These are phyloP conservation scores for Neoscelio sp. DNA, from an alignment of 2,888 invertebrate genomes.

Conservation along the genomic window DNA sequence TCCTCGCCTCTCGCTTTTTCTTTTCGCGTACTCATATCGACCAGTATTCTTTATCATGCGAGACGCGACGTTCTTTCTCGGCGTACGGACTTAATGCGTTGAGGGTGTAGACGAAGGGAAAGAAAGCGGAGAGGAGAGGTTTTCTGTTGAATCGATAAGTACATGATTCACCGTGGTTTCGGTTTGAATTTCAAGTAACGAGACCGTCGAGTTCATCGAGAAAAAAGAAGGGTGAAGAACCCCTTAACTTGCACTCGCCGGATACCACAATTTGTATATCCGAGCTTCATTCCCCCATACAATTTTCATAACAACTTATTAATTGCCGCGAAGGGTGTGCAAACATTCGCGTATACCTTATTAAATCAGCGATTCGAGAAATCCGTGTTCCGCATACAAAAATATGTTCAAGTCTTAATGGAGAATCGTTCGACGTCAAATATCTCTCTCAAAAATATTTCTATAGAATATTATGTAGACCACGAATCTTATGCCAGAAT, in stretches of 20 bases:
- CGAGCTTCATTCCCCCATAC: constrained; percentile 28
- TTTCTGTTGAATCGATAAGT: constrained; percentile 80
- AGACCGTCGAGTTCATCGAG: constrained; percentile 55
- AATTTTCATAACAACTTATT: constrained; percentile 62
- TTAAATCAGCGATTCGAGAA: constrained; percentile 25
- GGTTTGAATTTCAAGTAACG: constrained; percentile 78
- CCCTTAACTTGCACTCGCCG: constrained; percentile 54
- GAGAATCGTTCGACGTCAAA: constrained; percentile 13
- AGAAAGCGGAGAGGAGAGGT: constrained; percentile 62
- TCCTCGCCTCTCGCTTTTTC: constrained; percentile 1
- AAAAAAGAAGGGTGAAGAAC: constrained; percentile 60
- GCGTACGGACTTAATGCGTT: constrained; percentile 63
- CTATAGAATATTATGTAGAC: too few species aligned
- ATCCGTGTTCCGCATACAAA: constrained; percentile 19
- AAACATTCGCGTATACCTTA: constrained; percentile 52
- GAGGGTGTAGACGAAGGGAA: constrained; percentile 57
- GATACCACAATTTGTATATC: constrained; percentile 58
- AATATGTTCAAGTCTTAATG: constrained; percentile 22
- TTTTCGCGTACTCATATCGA: constrained; percentile 47
- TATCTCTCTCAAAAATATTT: neutral
- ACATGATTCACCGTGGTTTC: constrained; percentile 79
- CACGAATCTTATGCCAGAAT: too few species aligned
- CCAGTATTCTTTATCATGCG: constrained; percentile 72
- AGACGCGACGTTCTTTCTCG: constrained; percentile 73
- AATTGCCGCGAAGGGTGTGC: constrained; percentile 54